Base-by-base conservation (phyloP, 2,888 invertebrate species). In the Noctua janthina region DNA sequence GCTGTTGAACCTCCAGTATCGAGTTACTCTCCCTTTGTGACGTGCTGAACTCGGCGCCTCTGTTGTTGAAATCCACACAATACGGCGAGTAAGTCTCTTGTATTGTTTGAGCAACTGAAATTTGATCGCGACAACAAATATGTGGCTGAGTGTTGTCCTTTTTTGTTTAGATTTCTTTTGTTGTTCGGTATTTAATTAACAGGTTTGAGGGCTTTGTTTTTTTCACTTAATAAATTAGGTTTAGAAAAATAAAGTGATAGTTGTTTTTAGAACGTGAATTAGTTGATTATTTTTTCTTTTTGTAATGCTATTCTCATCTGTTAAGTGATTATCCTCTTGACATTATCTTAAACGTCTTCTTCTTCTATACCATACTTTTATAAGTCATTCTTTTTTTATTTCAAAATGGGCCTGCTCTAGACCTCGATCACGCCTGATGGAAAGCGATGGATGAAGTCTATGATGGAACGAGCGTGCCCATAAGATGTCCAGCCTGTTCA, bases 11-110 rank as follows among this genome's bases (percentile, higher is more conserved):
- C 69, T 59, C 66, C 13, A 54, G 71, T 89, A 89, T 90, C 76
- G 23, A 70, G 86, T 90, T 84, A 85, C 87, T 13, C 13, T 15
- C 4, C 71, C 88, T 82, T 90, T 89, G 90, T 86, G 74, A 66
- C 43, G 46, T 46, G 70, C 51, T 75, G 82, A 84, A 83, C 82
- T 81, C 72, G 43, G 64, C 35, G 35, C 54, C 46, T 70, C 73
- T 81, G 75, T 81, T 78, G 86, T 87, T 82, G 43, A 83, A 74
- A 68, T 70, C 64, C 73, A 83, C 76, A 87, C 83, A 86, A 89
- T 82, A 76, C 74, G 23, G 29, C 17, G 71, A n/a, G 74, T 74
- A 76, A 54, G 67, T 78, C 68, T 64, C 51, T 46, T 71, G 74
- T 78, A 79, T 85, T 89, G 89, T 89, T 82, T 83, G 77, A 76